Percentiles rank a stretch among this genome's conserved stretches.
These are phyloP conservation scores for Riparia riparia DNA, from an alignment of 2,113 vertebrate genomes.

Conservation along the genomic window DNA sequence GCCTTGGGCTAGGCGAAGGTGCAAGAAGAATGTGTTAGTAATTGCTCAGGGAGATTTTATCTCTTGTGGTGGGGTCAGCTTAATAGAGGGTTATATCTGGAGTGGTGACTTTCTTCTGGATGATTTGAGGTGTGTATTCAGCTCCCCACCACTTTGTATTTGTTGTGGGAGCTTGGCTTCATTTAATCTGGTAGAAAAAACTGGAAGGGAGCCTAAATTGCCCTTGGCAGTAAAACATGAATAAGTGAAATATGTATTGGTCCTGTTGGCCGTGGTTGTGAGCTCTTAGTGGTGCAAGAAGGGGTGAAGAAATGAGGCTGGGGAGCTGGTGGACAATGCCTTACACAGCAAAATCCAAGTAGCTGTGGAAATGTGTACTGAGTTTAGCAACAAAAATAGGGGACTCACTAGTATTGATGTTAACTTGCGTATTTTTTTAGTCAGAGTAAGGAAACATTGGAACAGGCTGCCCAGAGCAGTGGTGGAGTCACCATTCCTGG, in stretches of 20 bases:
- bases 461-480: background rate
- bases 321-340: background rate
- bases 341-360: background rate
- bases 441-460: background rate
- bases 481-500: background rate
- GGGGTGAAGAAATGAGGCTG: background rate
- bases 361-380: background rate
- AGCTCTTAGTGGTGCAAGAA: background rate
- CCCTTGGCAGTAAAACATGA: background rate
- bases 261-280: accelerated
- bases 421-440: background rate
- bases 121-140: background rate
- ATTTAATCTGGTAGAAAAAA: background rate
- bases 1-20: accelerated
- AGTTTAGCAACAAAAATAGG: background rate
- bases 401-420: background rate
- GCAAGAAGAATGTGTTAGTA: accelerated
- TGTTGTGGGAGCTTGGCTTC: accelerated
- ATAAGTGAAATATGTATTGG: background rate
- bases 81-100: background rate
- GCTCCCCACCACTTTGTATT: background rate
- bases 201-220: too few species aligned
- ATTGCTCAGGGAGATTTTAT: background rate
- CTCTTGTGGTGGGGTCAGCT: background rate
- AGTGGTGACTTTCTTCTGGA: background rate